Percentiles rank a stretch among this genome's conserved stretches.
Evolutionary conservation across 2,888 invertebrate species (phyloP).

Genomic region (Galerucella pusilla): DNA sequence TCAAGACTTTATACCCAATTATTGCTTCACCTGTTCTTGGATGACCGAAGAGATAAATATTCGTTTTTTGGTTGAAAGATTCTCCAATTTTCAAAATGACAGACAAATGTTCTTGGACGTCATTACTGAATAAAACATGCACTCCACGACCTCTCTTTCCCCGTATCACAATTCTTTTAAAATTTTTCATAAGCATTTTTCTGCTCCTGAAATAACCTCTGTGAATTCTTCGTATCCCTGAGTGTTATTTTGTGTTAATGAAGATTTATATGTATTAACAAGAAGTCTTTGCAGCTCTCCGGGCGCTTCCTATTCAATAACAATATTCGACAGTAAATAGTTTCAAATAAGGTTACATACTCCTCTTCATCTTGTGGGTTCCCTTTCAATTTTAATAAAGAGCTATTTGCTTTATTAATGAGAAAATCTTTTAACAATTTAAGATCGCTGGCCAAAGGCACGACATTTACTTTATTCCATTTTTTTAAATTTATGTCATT

Average conservation of each 20-base stretch:
- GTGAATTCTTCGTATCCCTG: conserved; percentile 39
- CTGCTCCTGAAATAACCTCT: conserved; percentile 14
- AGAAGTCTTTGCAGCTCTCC: conserved; percentile 47
- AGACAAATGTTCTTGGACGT: conserved; percentile 6
- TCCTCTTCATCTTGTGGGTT: neutral
- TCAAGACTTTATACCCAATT: conserved; percentile 45
- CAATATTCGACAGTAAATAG: conserved; percentile 22
- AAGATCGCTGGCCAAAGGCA: conserved; percentile 40
- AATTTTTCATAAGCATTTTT: conserved; percentile 32
- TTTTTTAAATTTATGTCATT: conserved; percentile 8
- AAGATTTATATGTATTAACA: conserved; percentile 12
- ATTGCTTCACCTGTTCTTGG: conserved; percentile 36
- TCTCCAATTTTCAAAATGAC: neutral
- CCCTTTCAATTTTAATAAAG: conserved; percentile 14
- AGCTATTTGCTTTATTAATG: conserved; percentile 16
- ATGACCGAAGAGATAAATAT: conserved; percentile 43
- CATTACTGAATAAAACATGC: conserved; percentile 27
- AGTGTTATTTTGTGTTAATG: neutral
- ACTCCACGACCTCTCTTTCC: conserved; percentile 37
- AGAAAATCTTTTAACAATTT: conserved; percentile 44
- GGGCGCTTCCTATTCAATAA: conserved; percentile 46
- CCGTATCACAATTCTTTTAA: conserved; percentile 38
- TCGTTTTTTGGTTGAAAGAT: conserved; percentile 21
- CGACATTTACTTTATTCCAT: conserved; percentile 22
- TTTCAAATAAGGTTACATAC: conserved; percentile 42